Evolutionary conservation across 1,140 invertebrate species (phyloP), one percentile per base, ranked within the genome.

Genomic region (Ceratitis capitata): DNA sequence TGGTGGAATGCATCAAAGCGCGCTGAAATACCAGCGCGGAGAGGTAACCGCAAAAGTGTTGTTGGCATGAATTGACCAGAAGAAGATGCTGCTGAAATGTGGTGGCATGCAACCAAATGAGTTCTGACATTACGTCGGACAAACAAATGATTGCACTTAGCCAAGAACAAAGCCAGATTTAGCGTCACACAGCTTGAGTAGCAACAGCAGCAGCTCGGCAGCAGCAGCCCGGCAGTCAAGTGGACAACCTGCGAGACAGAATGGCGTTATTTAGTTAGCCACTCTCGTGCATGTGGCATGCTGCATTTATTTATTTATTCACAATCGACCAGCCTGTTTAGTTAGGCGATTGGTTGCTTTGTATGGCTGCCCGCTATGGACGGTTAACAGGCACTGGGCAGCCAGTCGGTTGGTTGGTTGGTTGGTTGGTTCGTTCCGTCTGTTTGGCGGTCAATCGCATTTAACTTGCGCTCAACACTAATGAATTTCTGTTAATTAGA

Each of bases 401-500:
- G n/a, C 7, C 4, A 19, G 29, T 53, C 6, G 61, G 0, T 39
- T 51, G n/a, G 29, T 56, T 10, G 16, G 12, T 4, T 12, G 42
- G 35, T 53, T 9, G 61, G 0, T 39, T 51, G n/a, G 29, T 56
- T 10, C 5, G 12, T 4, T 12, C 23, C n/a, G 35, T 35, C 82
- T 56, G 10, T 84, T 45, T 61, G 83, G n/a, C 58, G 35, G 3
- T 32, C 35, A 84, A 61, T 61, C 53, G 26, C 69, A 78, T 78
- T 78, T 78, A 78, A 45, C 69, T 69, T 74, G 56, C 53, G 58
- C 39, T 85, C 74, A 64, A 85, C 84, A 85, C 84, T 74, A 85
- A 85, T 85, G 58, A 85, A 85, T 58, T 85, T 85, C 58, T 85
- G 58, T 69, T 85, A 85, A 85, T 85, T 85, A 85, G 83, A 69